phyloP scores from a whole-genome alignment of 2,888 invertebrate genomes.

The Siphlonurus alternatus region DNA sequence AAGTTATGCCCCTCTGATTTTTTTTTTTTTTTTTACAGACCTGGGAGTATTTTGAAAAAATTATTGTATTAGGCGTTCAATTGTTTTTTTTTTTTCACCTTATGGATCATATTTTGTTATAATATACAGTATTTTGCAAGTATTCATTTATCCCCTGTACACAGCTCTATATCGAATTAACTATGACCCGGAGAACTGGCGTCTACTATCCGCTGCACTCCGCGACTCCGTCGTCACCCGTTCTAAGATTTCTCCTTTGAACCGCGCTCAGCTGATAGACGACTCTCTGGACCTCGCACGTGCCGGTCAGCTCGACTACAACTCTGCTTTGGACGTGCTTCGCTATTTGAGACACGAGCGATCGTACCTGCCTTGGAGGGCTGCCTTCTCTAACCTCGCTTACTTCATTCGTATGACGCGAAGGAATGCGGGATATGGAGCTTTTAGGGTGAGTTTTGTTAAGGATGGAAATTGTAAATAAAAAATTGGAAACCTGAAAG shows the following conservation, averaged over 20 bases:
- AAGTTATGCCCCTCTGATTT: no score
- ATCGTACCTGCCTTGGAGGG: constrained; percentile 77
- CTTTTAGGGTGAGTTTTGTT: constrained; percentile 52
- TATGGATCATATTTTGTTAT: no score
- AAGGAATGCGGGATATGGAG: constrained; percentile 47
- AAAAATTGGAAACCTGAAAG: no score
- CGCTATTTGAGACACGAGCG: constrained; percentile 59
- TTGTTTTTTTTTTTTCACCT: no score
- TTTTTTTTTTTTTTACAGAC: no score
- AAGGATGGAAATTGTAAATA: no score
- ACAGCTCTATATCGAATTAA: constrained; percentile 54
- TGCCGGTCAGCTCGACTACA: constrained; percentile 47
- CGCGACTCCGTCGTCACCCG: constrained; percentile 10
- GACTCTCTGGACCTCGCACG: constrained; percentile 68
- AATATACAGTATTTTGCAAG: no score
- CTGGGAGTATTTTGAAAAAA: no score
- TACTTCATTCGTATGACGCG: constrained; percentile 67
- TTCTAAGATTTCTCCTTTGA: constrained; percentile 47
- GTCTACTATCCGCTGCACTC: constrained; percentile 30
- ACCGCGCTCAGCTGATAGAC: constrained; percentile 76
- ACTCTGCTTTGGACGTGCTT: constrained; percentile 62
- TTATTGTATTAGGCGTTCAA: no score
- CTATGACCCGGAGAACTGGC: constrained; percentile 53
- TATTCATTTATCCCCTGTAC: no score
- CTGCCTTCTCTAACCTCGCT: constrained; percentile 55